Conservation (phyloP, 64 coral and sea anemone genomes). For the Stichodactyla helianthus region DNA sequence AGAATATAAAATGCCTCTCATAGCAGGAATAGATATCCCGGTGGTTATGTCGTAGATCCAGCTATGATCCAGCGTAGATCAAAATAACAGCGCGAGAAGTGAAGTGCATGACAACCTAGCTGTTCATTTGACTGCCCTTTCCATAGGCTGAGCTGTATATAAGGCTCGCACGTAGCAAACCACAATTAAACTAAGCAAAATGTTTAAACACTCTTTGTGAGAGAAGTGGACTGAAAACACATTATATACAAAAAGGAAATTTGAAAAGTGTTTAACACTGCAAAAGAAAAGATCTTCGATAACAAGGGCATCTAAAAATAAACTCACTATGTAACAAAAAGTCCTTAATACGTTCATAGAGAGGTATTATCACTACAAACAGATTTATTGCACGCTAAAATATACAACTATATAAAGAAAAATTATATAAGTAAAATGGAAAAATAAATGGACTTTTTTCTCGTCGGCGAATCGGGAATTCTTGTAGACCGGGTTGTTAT, state of each 20-base stretch:
- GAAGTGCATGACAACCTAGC: neutral
- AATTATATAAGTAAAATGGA: neutral
- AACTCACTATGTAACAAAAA: neutral
- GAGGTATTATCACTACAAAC: neutral
- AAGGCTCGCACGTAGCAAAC: too few relatives aligned
- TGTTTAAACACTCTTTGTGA: neutral
- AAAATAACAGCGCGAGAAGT: neutral
- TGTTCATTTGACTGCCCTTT: neutral
- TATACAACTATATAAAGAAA: neutral
- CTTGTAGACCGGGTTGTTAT: neutral
- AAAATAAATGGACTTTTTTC: neutral
- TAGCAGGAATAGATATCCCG: neutral
- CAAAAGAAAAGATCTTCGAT: neutral
- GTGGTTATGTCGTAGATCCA: neutral
- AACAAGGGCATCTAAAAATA: neutral
- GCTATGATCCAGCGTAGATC: neutral
- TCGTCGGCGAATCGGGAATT: neutral
- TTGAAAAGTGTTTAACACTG: neutral
- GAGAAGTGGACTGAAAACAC: neutral
- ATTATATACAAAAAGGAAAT: constrained; percentile 1
- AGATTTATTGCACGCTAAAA: neutral
- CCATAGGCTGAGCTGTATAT: too few relatives aligned
- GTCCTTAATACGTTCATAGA: neutral
- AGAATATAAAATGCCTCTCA: neutral
- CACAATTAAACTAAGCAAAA: too few relatives aligned